Base-by-base conservation (phyloP, 2,113 vertebrate genomes). In the Melierax canorus region DNA sequence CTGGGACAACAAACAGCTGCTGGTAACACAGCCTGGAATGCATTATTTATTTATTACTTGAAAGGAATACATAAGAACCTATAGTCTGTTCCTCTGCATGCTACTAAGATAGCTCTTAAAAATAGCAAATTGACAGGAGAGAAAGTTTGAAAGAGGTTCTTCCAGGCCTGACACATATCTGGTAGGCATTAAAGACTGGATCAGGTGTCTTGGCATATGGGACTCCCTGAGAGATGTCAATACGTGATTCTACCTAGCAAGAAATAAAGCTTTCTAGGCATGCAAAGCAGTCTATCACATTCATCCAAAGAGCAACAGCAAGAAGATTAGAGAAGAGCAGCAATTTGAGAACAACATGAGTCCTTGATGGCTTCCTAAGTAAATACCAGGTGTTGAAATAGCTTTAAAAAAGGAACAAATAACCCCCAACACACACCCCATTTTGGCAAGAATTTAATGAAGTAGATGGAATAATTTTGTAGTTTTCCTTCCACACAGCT, bases 301-400 rank as follows among this genome's bases (percentile, higher is more conserved):
- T 76, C 87, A 76, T 8, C 78, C 62, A 27, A 51, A 73, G 41
- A 92, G 85, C 53, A 79, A 69, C 46, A 53, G 48, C 88, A 36
- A 76, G 41, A 72, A 60, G 26, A 76, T 30, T 13, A 71, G 53
- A 48, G 71, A 90, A n/a, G 30, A 94, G 24, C 24, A 86, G 88
- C 85, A 76, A 85, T 94, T 75, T 90, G 53, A 66, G 48, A 95
- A 22, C 91, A 85, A 78, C 69, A 45, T 20, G 77, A 32, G 71
- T 60, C 92, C 92, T 92, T 15, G 6, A 88, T 62, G 59, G 78
- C 55, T 92, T 62, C 85, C 78, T 62, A 15, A 82, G 62, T 88
- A 79, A 92, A 90, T 66, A 92, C 50, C 93, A 96, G 85, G 85
- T 93, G 92, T 90, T 86, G 71, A 66, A 93, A 93, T 38, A 73